Base-by-base conservation (phyloP, 2,888 invertebrate species). In the Hedya salicella region DNA sequence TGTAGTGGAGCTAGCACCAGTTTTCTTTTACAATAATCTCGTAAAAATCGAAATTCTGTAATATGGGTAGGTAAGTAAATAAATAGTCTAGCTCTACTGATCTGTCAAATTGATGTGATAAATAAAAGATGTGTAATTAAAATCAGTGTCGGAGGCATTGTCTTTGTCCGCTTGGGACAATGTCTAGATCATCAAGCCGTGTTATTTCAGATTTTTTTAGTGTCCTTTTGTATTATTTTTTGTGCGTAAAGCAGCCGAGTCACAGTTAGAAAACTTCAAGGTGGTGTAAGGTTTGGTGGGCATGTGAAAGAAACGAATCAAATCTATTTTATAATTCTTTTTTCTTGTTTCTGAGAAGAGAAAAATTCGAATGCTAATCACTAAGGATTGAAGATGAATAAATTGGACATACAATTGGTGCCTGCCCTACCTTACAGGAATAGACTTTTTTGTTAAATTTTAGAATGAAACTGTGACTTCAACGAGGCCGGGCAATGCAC, bases 81-180 rank as follows among this genome's bases (percentile, higher is more conserved):
- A n/a, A n/a, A n/a, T 17, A 91, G 92, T 70, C 91, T 91, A 88
- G 91, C 87, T 91, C 86, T 79, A 85, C 82, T 79, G 74, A 71
- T 78, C 79, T 70, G 69, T 69, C 67, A 67, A 71, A 72, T 68
- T 63, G 68, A 48, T 63, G 68, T 69, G 69, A 69, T 68, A 57
- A 68, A 68, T 70, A 73, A 67, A 25, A 36, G 73, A 68, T 70
- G 75, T 67, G 70, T 72, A 71, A 73, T 75, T 71, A 71, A 80
- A 81, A 75, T 78, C 87, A 73, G 90, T 78, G 75, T 89, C 70
- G 83, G 49, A 68, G 76, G 73, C 77, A 73, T 85, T 89, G 87
- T 85, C 87, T 85, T 82, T 85, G 80, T 54, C 86, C 89, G 87
- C 91, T 91, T 89, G 89, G 75, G 82, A 79, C 87, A 85, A 81